Evolutionary conservation across 2,888 invertebrate genomes (phyloP).

Genomic region (Carcina quercana): DNA sequence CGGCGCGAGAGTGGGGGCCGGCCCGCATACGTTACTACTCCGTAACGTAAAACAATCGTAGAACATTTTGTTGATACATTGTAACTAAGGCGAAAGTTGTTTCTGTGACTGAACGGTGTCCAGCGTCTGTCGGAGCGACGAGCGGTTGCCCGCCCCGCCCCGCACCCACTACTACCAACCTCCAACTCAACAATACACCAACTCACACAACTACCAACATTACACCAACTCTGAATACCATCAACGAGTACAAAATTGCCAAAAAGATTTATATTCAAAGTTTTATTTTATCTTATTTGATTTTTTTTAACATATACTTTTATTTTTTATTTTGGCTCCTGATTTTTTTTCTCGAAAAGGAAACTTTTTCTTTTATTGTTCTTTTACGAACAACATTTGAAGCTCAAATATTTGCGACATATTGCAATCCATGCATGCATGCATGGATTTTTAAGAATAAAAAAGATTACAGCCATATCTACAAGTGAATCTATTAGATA

Average conservation of each 20-base stretch:
- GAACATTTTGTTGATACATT: slow-evolving; percentile 70
- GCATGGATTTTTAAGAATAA: too few relatives aligned
- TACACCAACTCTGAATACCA: slow-evolving; percentile 43
- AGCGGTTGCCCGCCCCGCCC: slow-evolving; percentile 28
- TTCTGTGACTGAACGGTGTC: slow-evolving; percentile 53
- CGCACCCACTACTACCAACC: slow-evolving; percentile 26
- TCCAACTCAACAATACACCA: slow-evolving; percentile 15
- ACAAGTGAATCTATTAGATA: too few relatives aligned
- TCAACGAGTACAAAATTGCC: slow-evolving; percentile 74
- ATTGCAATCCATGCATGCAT: too few relatives aligned
- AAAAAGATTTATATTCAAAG: slow-evolving; percentile 55
- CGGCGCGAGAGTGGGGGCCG: slow-evolving; percentile 35
- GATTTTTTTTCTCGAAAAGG: too few relatives aligned
- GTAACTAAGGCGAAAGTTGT: slow-evolving; percentile 64
- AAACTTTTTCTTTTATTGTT: slow-evolving; percentile 29
- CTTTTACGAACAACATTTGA: too few relatives aligned
- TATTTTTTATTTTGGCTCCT: too few relatives aligned
- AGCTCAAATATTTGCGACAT: too few relatives aligned
- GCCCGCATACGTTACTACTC: slow-evolving; percentile 34
- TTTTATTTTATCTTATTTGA: slow-evolving; percentile 28
- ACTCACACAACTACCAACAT: slow-evolving; percentile 22
- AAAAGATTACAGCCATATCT: too few relatives aligned
- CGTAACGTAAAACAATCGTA: slow-evolving; percentile 46
- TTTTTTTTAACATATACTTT: slow-evolving; percentile 26
- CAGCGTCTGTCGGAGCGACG: slow-evolving; percentile 25